Evolutionary conservation across 2,113 vertebrate genomes (phyloP).

Genomic region (Nymphicus hollandicus): DNA sequence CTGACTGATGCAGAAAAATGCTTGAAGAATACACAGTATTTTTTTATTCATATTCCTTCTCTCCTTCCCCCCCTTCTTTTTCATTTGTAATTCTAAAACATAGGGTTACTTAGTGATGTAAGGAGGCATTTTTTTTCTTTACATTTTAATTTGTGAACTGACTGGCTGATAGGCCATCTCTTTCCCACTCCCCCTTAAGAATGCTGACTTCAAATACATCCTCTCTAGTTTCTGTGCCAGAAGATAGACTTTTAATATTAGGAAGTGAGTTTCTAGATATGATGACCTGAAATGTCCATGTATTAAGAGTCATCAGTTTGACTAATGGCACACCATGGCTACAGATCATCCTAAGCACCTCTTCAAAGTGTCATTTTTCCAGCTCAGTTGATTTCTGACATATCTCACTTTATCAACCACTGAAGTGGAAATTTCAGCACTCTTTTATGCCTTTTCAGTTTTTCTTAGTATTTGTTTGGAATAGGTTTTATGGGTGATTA

Average conservation of each 20-base stretch:
- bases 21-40: neutral
- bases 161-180: constrained; percentile 23
- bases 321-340: constrained; percentile 68
- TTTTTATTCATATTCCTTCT: neutral
- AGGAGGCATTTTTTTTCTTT: neutral
- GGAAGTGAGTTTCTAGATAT: constrained; percentile 63
- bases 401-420: constrained; percentile 73
- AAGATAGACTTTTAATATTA: constrained; percentile 68
- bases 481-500: constrained; percentile 82
- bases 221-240: constrained; percentile 17
- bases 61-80: neutral
- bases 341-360: constrained; percentile 74
- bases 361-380: constrained; percentile 81
- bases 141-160: neutral
- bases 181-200: neutral
- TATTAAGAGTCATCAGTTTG: constrained; percentile 72
- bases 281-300: constrained; percentile 65
- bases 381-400: constrained; percentile 77
- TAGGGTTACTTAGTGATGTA: neutral
- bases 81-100: neutral
- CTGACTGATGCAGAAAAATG: neutral
- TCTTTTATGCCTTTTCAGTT: constrained; percentile 69
- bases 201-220: neutral
- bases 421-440: constrained; percentile 79
- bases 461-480: constrained; percentile 78